Base-by-base conservation (phyloP, 2,888 invertebrate species). In the Apoda limacodes region DNA sequence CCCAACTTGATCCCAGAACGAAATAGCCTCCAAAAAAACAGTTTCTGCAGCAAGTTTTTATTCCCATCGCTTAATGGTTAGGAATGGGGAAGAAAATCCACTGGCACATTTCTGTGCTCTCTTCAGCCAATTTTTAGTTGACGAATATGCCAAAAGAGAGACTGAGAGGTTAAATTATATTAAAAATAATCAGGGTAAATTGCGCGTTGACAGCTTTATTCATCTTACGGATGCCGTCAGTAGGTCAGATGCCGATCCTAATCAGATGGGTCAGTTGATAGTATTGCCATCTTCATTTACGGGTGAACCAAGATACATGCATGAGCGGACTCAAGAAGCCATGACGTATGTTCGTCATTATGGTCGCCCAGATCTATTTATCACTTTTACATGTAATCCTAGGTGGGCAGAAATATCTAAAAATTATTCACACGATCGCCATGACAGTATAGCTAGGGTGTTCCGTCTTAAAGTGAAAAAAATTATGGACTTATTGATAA, bases 231-330 rank as follows among this genome's bases (percentile, higher is more conserved):
- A n/a, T n/a, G n/a, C n/a, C n/a, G n/a, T n/a, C n/a, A n/a, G n/a
- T n/a, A n/a, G n/a, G n/a, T n/a, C n/a, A 5, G 22, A 29, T 23
- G 17, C n/a, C 2, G 15, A 23, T 5, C 4, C 15, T 5, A 15
- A n/a, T n/a, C n/a, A n/a, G n/a, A n/a, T n/a, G n/a, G n/a, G 13
- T 22, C 5, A 13, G 2, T 4, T 25, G 21, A 25, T 32, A 6
- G 15, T 36, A 9, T 12, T 36, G 2, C 36, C 36, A 7, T 34
- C 39, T 1, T 34, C 34, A n/a, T 37, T 31, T 24, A 29, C 25
- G 5, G 24, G 32, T 9, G 22, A 28, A 7, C 28, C 37, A 4
- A 10, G 39, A n/a, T 30, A 35, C 13, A 23, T 32, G 23, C 21
- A 35, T 4, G 30, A 32, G 12, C n/a, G 15, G 3, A 24, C 34